These are phyloP conservation scores for Tretioscincus oriximinensis DNA, from an alignment of 2,113 vertebrate genomes.

Conservation along the genomic window DNA sequence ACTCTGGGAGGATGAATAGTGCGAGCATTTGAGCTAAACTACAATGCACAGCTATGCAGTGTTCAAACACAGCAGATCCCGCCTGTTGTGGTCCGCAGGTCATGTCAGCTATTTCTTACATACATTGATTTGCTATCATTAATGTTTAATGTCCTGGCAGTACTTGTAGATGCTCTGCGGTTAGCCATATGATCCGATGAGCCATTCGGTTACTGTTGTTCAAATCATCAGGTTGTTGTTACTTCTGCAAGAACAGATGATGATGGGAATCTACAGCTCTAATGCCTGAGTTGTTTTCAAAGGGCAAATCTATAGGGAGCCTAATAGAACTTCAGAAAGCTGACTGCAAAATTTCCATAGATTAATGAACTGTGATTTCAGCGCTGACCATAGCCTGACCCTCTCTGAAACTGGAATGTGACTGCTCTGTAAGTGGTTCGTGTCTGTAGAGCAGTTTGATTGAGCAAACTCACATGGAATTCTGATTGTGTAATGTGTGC, in stretches of 20 bases:
- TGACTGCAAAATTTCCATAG: background rate
- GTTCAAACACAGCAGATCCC: slow-evolving; percentile 25
- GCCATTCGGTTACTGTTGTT: background rate
- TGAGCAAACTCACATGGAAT: background rate
- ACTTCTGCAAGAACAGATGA: slow-evolving; percentile 17
- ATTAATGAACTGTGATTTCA: background rate
- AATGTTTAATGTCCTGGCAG: slow-evolving; percentile 1
- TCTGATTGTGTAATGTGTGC: background rate
- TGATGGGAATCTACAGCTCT: background rate
- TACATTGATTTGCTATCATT: background rate
- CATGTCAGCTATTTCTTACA: slow-evolving; percentile 4
- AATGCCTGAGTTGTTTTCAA: background rate
- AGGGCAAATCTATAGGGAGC: slow-evolving; percentile 7
- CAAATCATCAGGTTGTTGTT: slow-evolving; percentile 3
- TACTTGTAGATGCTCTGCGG: background rate
- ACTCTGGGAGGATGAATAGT: background rate
- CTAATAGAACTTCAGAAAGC: background rate
- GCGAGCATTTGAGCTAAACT: slow-evolving; percentile 19
- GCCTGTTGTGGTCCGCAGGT: background rate
- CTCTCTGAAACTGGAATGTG: background rate
- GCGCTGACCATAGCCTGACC: background rate
- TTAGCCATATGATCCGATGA: background rate
- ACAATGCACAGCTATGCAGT: slow-evolving; percentile 9
- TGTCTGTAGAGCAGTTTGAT: background rate
- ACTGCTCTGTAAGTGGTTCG: background rate